Evolutionary conservation across 2,888 invertebrate species (phyloP).

Genomic region (Stenchaetothrips biformis): DNA sequence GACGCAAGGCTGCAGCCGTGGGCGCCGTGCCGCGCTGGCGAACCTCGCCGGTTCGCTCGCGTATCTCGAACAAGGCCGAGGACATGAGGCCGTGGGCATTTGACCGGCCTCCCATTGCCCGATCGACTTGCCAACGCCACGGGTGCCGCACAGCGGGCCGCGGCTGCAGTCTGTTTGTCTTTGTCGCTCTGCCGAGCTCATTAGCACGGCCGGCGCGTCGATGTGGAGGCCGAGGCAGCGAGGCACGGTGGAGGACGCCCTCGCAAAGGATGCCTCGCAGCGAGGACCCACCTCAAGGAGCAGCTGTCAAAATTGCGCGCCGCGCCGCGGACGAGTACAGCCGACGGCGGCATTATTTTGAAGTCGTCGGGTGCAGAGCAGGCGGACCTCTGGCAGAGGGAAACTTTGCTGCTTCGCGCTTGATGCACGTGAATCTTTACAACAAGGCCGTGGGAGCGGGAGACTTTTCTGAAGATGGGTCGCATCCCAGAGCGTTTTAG

Average conservation of each 20-base stretch:
- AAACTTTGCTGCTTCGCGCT: neutral
- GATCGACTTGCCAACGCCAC: neutral
- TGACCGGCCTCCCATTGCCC: neutral
- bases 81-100: neutral
- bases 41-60: neutral
- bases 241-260: neutral
- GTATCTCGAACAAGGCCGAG: neutral
- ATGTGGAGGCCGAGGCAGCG: neutral
- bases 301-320: neutral
- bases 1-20: too few species aligned
- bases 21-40: constrained; percentile 17
- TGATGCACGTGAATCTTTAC: neutral
- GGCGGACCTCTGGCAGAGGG: neutral
- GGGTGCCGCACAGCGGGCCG: neutral
- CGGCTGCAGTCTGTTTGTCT: neutral
- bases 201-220: too few species aligned
- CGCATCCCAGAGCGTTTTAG: too few species aligned
- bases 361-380: too few species aligned
- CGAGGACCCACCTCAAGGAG: neutral
- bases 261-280: neutral
- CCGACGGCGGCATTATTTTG: neutral
- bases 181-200: neutral
- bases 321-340: neutral
- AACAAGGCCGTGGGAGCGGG: too few species aligned
- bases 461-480: too few species aligned